Base-by-base conservation (phyloP, 1,140 invertebrate genomes). In the Pteromalus puparum region DNA sequence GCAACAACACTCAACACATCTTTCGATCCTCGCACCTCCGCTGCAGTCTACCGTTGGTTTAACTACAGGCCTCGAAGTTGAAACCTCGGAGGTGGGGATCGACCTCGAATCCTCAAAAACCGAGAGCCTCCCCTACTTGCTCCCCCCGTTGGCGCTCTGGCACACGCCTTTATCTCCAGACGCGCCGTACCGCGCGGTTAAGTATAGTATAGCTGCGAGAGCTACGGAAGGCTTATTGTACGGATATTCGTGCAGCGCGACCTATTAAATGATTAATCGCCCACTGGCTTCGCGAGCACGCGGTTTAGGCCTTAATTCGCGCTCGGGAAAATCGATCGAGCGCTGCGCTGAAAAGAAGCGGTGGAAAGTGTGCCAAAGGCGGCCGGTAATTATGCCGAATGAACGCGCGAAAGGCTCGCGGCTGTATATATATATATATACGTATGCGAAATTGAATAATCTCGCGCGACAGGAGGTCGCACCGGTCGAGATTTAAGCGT, bases 101-200 rank as follows among this genome's bases (percentile, higher is more conserved):
- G 77, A 79, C 77, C 77, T 79, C 77, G 77, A 79, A 79, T 79
- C 77, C 77, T 67, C 53, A 26, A 79, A 79, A 53, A 38, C 73
- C 18, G 6, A 34, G 30, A 34, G 30, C 30, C 72, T 18, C 34
- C 30, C 72, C 34, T n/a, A 9, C 72, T 18, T 3, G 10, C 18
- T 0, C 38, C 26, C 34, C 72, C 34, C 70, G 15, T 1, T 30
- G 6, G 4, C 70, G 1, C 70, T n/a, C n/a, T n/a, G n/a, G 9
- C 30, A 30, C 12, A 34, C 30, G 21, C 24, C 28, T 28, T 70
- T 70, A 26, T 70, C 53, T 13, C 46, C 46, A 48, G 46, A n/a
- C n/a, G n/a, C n/a, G n/a, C n/a, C n/a, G n/a, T n/a, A n/a, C n/a
- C n/a, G n/a, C n/a, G n/a, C n/a, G n/a, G n/a, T n/a, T n/a, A n/a